These are phyloP conservation scores for Lathamus discolor DNA, from an alignment of 2,113 vertebrate species.

Conservation along the genomic window DNA sequence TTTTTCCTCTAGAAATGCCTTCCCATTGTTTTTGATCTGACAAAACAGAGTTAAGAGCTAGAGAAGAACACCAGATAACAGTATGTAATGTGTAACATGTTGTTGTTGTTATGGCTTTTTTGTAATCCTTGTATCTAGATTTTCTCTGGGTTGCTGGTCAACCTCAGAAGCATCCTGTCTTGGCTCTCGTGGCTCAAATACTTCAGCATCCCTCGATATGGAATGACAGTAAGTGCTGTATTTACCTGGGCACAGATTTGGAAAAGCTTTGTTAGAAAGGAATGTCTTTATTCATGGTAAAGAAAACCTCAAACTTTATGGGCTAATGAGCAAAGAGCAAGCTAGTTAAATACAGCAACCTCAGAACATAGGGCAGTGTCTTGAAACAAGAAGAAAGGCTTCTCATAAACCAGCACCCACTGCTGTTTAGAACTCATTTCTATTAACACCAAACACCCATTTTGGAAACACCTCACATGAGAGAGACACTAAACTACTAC, in stretches of 20 bases:
- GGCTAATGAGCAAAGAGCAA: neutral
- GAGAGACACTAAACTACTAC: neutral
- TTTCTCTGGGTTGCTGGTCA: constrained; percentile 89
- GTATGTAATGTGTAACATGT: neutral
- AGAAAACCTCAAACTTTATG: neutral
- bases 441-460: neutral
- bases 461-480: neutral
- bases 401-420: neutral
- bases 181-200: constrained; percentile 92
- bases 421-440: neutral
- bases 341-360: neutral
- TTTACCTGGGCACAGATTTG: neutral
- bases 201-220: constrained; percentile 88
- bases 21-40: neutral
- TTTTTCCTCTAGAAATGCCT: neutral
- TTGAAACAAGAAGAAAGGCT: neutral
- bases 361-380: neutral
- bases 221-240: constrained; percentile 77
- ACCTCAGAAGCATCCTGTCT: constrained; percentile 76
- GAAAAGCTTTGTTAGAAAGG: neutral
- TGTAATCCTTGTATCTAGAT: constrained; percentile 73
- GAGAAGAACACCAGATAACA: neutral
- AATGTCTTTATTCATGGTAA: neutral
- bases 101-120: neutral
- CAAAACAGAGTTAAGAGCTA: neutral